These are phyloP conservation scores for Psittacula echo DNA, from an alignment of 2,797 vertebrate species.

Conservation along the genomic window DNA sequence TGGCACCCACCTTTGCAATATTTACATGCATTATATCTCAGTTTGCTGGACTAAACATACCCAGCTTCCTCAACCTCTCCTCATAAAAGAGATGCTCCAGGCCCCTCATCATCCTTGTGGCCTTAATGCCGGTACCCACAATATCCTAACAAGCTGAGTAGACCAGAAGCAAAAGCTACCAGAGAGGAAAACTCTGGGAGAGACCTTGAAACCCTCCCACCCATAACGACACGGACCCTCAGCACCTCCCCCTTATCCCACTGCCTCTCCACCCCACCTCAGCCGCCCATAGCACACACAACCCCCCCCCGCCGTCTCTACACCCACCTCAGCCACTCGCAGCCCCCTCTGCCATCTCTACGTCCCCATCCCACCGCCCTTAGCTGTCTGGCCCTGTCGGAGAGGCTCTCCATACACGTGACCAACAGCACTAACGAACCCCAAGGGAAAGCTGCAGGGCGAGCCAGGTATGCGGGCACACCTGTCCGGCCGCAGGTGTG, in stretches of 20 bases:
- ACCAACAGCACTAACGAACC: not conserved
- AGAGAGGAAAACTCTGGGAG: not conserved
- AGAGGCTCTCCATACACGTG: accelerated
- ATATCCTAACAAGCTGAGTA: not conserved
- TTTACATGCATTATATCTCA: not conserved
- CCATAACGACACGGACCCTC: accelerated
- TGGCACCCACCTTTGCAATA: not conserved
- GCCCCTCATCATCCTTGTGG: not conserved
- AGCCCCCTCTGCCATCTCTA: not conserved
- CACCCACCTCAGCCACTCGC: not conserved
- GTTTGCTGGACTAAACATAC: not conserved
- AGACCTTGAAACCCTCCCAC: not conserved
- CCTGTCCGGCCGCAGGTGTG: not conserved
- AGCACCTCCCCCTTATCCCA: too few relatives aligned
- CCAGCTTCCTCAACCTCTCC: not conserved
- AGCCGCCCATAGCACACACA: too few relatives aligned
- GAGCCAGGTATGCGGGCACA: accelerated
- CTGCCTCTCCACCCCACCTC: not conserved
- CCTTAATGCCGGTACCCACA: not conserved
- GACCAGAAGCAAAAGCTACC: not conserved
- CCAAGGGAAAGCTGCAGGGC: too few relatives aligned
- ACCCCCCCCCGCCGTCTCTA: not conserved
- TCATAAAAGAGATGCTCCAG: not conserved
- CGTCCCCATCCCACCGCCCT: not conserved
- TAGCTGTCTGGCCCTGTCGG: too few relatives aligned